Conservation (phyloP, 2,113 vertebrate species). For the Emberiza fucata region DNA sequence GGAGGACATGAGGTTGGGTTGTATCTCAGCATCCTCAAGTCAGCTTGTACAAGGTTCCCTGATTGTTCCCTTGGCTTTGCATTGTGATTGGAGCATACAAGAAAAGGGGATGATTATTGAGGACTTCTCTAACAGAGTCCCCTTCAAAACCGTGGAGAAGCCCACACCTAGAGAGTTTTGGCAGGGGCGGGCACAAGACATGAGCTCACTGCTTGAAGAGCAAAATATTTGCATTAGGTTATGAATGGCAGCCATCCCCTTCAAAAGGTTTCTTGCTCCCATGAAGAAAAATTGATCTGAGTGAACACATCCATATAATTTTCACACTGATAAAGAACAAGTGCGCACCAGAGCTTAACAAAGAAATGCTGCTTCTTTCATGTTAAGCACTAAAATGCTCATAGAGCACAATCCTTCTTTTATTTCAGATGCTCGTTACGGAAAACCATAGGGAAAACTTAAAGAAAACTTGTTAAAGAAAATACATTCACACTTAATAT, state of each 20-base stretch:
- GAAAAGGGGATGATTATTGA: conserved; percentile 19
- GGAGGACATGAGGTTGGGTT: conserved; percentile 30
- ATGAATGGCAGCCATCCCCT: neutral
- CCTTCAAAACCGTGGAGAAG: conserved; percentile 1
- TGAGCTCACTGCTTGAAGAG: conserved; percentile 24
- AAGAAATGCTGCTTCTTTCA: neutral
- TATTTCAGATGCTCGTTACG: neutral
- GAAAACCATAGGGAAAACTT: conserved; percentile 6
- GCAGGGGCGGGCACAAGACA: conserved; percentile 26
- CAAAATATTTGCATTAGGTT: neutral
- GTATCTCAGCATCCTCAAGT: neutral
- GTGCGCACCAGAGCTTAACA: conserved; percentile 37
- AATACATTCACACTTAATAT: conserved; percentile 44
- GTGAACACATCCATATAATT: conserved; percentile 25
- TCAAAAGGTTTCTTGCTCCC: conserved; percentile 4
- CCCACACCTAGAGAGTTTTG: neutral
- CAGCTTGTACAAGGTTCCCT: neutral
- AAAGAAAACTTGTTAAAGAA: conserved; percentile 37
- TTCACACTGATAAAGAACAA: conserved; percentile 1
- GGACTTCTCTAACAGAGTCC: conserved; percentile 31
- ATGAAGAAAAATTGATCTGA: conserved; percentile 20
- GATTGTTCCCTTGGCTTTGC: neutral
- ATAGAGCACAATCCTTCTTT: neutral
- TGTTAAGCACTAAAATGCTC: conserved; percentile 17
- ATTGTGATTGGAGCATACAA: conserved; percentile 25